Conservation (phyloP, 2,888 invertebrate genomes). For the Caenorhabditis sp. region DNA sequence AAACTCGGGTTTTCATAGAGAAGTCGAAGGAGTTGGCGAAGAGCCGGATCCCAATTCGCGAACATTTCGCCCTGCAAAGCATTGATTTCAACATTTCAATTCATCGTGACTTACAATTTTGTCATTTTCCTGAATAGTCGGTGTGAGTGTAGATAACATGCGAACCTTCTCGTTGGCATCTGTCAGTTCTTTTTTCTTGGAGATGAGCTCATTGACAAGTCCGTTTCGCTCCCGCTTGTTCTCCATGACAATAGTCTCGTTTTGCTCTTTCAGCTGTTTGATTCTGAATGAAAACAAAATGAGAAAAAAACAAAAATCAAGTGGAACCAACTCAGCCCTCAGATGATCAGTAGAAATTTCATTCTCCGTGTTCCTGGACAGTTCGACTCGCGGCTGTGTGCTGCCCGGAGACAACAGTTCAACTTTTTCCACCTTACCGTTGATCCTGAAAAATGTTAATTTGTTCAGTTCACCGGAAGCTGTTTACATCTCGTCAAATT, state of each 20-base stretch:
- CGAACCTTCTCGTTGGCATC: background rate
- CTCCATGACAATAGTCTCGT: slow-evolving; percentile 1
- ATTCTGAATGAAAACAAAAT: background rate
- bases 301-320: background rate
- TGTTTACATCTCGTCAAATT: background rate
- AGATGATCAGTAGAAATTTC: background rate
- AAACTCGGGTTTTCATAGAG: slow-evolving; percentile 13
- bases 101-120: background rate
- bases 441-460: background rate
- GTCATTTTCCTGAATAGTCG: background rate
- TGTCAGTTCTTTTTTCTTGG: slow-evolving; percentile 4
- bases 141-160: background rate
- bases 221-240: slow-evolving; percentile 13
- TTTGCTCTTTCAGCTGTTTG: background rate
- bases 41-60: slow-evolving; percentile 20
- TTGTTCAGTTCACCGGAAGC: background rate
- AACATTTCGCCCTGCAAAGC: slow-evolving; percentile 25
- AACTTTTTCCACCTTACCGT: background rate
- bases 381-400: background rate
- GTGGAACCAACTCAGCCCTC: background rate
- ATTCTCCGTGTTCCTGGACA: background rate
- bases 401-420: background rate
- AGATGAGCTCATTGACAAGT: slow-evolving; percentile 25
- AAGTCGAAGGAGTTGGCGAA: slow-evolving; percentile 27
- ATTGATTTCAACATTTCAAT: background rate